Percentiles rank a stretch among this genome's conserved stretches.
These are phyloP conservation scores for Dynastes maya DNA, from an alignment of 2,888 invertebrate genomes.

Conservation along the genomic window DNA sequence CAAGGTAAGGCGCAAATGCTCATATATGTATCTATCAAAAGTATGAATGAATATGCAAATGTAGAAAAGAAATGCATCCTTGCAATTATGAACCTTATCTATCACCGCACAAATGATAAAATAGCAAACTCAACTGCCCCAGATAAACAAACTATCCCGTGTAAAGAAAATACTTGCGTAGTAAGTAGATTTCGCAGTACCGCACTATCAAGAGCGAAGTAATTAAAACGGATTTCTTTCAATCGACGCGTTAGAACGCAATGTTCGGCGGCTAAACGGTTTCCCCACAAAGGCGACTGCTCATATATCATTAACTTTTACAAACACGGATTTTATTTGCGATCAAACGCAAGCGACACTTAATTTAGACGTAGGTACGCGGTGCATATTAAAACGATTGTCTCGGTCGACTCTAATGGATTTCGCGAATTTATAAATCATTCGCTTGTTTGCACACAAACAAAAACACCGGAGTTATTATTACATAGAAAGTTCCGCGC, in stretches of 20 bases:
- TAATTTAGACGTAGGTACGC: slow-evolving; percentile 30
- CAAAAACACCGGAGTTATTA: slow-evolving; percentile 1
- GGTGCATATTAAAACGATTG: slow-evolving; percentile 29
- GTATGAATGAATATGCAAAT: not conserved
- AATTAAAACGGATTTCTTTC: slow-evolving; percentile 14
- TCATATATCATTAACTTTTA: slow-evolving; percentile 16
- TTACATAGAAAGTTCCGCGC: slow-evolving; percentile 30
- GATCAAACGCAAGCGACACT: slow-evolving; percentile 39
- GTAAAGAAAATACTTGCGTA: slow-evolving; percentile 5
- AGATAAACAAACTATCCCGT: not conserved
- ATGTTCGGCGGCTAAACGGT: not conserved
- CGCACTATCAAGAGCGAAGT: not conserved
- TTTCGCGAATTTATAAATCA: slow-evolving; percentile 39
- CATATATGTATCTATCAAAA: not conserved
- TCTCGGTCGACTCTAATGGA: slow-evolving; percentile 21
- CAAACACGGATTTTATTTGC: slow-evolving; percentile 2
- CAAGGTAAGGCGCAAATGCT: not conserved
- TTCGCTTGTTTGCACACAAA: slow-evolving; percentile 22
- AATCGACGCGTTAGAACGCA: not conserved
- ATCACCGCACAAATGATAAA: not conserved
- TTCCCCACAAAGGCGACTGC: not conserved
- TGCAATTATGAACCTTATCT: not conserved
- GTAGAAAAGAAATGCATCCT: not conserved
- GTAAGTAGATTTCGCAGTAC: not conserved
- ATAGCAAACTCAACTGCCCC: not conserved